Conservation (phyloP, 1,140 invertebrate species). For the Orius insidiosus region DNA sequence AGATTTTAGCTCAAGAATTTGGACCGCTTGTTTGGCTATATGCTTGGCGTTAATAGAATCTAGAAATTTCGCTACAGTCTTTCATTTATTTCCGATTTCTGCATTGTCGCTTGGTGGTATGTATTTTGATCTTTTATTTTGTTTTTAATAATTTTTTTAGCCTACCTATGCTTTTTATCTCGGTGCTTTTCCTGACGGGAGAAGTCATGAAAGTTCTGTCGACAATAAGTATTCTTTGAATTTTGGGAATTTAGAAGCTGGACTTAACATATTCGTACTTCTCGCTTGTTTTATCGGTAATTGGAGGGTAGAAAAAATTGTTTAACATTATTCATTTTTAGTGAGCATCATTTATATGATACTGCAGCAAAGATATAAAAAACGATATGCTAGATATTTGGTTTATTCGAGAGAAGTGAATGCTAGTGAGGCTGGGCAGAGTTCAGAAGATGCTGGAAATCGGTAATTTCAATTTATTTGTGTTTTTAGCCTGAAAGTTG, state of each 20-base stretch:
- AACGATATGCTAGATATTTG: slow-evolving; percentile 32
- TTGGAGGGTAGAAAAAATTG: slow-evolving; percentile 11
- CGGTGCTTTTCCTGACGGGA: slow-evolving; percentile 25
- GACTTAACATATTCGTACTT: slow-evolving; percentile 42
- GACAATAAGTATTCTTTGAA: no score
- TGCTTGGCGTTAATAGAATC: slow-evolving; percentile 65
- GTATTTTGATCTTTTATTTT: slow-evolving; percentile 20
- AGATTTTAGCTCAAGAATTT: slow-evolving; percentile 59
- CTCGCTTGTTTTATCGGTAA: slow-evolving; percentile 47
- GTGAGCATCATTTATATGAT: slow-evolving; percentile 56
- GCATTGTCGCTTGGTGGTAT: slow-evolving; percentile 61
- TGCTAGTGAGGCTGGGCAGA: slow-evolving; percentile 9
- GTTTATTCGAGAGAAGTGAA: slow-evolving; percentile 25
- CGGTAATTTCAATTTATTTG: no score
- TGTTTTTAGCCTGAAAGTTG: no score
- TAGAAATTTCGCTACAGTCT: slow-evolving; percentile 59
- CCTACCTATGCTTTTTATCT: slow-evolving; percentile 34
- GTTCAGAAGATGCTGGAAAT: background rate
- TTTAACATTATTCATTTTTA: slow-evolving; percentile 22
- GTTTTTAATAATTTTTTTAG: slow-evolving; percentile 24
- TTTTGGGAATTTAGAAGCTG: slow-evolving; percentile 53
- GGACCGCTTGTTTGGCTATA: slow-evolving; percentile 64
- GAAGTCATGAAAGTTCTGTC: slow-evolving; percentile 46
- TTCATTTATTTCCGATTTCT: slow-evolving; percentile 52
- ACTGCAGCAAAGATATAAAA: slow-evolving; percentile 50